phyloP scores from a whole-genome alignment of 2,797 vertebrate species.

The Myotis daubentonii region DNA sequence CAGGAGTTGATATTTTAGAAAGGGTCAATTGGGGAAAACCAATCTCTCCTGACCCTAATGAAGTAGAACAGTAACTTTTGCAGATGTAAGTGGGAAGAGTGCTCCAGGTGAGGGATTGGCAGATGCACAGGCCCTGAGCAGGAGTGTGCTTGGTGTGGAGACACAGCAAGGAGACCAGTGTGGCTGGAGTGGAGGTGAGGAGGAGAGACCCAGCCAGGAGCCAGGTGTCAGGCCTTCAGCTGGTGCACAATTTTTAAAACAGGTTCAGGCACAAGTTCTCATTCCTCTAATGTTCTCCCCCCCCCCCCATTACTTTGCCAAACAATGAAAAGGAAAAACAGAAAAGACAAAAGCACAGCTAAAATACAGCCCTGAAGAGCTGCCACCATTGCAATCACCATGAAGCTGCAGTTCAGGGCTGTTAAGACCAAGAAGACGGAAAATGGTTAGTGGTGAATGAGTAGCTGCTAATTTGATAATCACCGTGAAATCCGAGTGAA shows the following conservation, averaged over 20 bases:
- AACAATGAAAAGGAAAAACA: neutral
- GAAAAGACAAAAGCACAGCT: neutral
- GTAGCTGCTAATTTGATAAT: conserved; percentile 69
- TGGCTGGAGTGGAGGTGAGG: neutral
- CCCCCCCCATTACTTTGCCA: neutral
- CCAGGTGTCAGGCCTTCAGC: neutral
- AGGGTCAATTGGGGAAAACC: neutral
- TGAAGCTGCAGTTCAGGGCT: neutral
- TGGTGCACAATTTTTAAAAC: neutral
- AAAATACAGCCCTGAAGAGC: neutral
- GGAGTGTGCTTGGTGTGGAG: neutral
- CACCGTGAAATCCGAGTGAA: conserved; percentile 67
- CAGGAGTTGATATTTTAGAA: neutral
- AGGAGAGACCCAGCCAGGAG: neutral
- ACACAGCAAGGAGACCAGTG: neutral
- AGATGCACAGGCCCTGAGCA: neutral
- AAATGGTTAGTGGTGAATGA: conserved; percentile 48
- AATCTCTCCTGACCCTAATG: neutral
- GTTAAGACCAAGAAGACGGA: neutral
- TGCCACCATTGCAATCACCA: neutral
- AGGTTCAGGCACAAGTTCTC: neutral
- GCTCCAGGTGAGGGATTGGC: neutral
- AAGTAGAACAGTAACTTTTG: neutral
- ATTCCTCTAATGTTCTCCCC: neutral
- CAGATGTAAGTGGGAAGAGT: neutral